These are phyloP conservation scores for Myotis vivesi DNA, from an alignment of 2,797 vertebrate species.

Conservation along the genomic window DNA sequence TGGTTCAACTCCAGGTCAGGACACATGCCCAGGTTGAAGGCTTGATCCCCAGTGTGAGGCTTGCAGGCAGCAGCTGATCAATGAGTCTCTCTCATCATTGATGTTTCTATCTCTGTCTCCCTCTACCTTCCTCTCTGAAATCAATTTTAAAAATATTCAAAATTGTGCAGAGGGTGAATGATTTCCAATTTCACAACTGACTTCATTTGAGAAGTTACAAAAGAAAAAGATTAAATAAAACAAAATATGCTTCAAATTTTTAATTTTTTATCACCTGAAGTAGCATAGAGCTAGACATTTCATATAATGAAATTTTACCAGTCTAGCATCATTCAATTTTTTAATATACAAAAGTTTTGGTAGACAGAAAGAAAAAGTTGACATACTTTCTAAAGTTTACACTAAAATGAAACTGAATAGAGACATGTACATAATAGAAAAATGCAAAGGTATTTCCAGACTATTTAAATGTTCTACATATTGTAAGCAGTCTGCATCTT, in stretches of 20 bases:
- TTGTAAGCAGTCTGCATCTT: constrained; percentile 73
- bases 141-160: not conserved
- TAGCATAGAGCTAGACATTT: not conserved
- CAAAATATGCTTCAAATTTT: not conserved
- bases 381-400: not conserved
- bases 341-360: not conserved
- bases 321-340: not conserved
- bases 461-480: constrained; percentile 48
- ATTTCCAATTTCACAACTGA: not conserved
- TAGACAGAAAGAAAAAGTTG: not conserved
- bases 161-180: not conserved
- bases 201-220: not conserved
- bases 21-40: too few species aligned
- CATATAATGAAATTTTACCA: not conserved
- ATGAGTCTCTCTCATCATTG: too few species aligned
- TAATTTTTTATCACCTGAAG: not conserved
- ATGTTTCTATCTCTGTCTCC: too few species aligned
- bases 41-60: too few species aligned
- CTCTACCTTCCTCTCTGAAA: too few species aligned
- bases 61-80: too few species aligned
- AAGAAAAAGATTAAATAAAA: not conserved
- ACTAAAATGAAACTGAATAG: constrained; percentile 19
- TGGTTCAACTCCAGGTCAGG: too few species aligned
- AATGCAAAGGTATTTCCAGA: constrained; percentile 6
- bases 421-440: not conserved